Percentiles rank a stretch among this genome's conserved stretches.
Conservation (phyloP, 2,113 vertebrate genomes). For the Podilymbus podiceps region DNA sequence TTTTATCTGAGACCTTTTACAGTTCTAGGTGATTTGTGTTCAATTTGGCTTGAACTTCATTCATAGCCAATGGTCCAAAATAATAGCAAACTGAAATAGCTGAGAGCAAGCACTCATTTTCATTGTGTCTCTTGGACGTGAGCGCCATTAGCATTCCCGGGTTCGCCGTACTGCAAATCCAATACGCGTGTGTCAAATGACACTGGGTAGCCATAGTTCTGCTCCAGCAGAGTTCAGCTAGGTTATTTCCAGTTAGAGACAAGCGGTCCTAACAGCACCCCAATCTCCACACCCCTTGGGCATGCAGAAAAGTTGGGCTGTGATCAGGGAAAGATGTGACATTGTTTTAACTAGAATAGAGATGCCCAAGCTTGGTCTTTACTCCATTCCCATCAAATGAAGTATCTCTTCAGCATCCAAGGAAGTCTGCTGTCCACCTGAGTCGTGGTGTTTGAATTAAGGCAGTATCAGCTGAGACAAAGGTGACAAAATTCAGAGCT, state of each 20-base stretch:
- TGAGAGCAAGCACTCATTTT: neutral
- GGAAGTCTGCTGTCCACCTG: neutral
- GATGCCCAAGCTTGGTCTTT: neutral
- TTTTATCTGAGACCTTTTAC: constrained; percentile 5
- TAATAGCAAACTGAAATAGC: constrained; percentile 11
- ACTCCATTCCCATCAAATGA: neutral
- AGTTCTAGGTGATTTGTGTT: neutral
- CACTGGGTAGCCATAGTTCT: neutral
- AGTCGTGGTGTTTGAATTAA: neutral
- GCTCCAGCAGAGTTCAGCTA: neutral
- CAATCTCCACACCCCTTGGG: neutral
- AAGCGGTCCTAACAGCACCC: neutral
- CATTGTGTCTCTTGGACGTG: neutral
- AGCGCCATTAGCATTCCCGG: neutral
- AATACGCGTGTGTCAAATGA: neutral
- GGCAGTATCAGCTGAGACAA: neutral
- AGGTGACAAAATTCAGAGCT: neutral
- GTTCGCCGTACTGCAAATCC: neutral
- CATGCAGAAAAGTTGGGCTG: neutral
- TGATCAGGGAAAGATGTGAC: fast-evolving
- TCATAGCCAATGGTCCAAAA: constrained; percentile 28
- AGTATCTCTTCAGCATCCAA: neutral
- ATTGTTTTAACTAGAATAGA: neutral
- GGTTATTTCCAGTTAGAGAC: neutral
- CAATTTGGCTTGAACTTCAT: constrained; percentile 22